Percentiles rank a stretch among this genome's conserved stretches.
These are phyloP conservation scores for Potorous gilbertii DNA, from an alignment of 2,797 vertebrate species.

Conservation along the genomic window DNA sequence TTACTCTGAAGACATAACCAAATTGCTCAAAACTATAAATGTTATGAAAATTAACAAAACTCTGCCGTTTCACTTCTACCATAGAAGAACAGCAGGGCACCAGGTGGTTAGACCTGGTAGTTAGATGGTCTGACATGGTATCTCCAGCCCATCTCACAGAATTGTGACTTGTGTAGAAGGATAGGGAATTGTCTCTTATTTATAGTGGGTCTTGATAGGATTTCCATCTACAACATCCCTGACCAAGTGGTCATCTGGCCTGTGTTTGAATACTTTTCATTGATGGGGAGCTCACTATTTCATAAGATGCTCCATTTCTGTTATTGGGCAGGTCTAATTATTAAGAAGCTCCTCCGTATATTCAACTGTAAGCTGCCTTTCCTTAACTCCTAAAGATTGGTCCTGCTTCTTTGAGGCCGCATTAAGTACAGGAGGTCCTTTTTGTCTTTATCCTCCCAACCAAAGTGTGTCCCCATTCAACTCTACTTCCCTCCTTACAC, in stretches of 20 bases:
- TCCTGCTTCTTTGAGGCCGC: not conserved
- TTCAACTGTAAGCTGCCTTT: not conserved
- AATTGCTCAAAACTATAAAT: constrained; percentile 30
- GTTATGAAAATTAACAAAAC: not conserved
- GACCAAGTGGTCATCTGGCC: not conserved
- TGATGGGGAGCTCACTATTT: not conserved
- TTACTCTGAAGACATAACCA: not conserved
- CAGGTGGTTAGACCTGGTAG: not conserved
- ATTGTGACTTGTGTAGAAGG: not conserved
- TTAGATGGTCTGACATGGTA: not conserved
- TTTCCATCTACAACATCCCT: not conserved
- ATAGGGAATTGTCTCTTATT: constrained; percentile 15
- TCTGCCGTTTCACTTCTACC: not conserved
- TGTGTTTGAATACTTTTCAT: not conserved
- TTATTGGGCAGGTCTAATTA: not conserved
- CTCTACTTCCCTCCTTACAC: not conserved
- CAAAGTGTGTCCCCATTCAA: not conserved
- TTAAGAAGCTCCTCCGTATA: not conserved
- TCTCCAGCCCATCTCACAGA: not conserved
- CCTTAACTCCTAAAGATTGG: not conserved
- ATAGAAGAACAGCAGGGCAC: not conserved
- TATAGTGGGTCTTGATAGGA: not conserved
- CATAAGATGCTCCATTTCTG: not conserved
- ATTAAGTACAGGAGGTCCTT: not conserved
- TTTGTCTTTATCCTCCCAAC: not conserved